Evolutionary conservation across 2,113 vertebrate genomes (phyloP), one percentile per base, ranked within the genome.

Genomic region (Gadus macrocephalus): DNA sequence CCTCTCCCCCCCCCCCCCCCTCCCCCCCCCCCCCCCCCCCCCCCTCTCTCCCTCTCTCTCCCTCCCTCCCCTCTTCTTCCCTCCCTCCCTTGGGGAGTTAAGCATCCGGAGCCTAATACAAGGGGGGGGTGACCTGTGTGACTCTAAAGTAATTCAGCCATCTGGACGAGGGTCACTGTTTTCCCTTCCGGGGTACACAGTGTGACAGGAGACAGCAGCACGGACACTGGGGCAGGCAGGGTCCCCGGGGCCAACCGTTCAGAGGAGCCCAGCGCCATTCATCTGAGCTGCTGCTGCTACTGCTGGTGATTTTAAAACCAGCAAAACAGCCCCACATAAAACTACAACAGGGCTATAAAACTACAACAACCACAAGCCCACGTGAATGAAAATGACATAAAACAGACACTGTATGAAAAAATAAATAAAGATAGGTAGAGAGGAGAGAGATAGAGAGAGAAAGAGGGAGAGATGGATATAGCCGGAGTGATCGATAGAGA

Each of bases 81-180:
- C 61, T 27, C 59, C 61, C 42, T 58, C 16, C 63, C 74, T 65
- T 1, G 0, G 70, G 77, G 79, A 81, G 73, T 74, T 81, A 56
- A 73, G 70, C 74, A 79, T 79, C 64, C 28, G 2, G 55, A 2
- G 6, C 72, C 70, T 73, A 84, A 82, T 78, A 87, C 83, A 85
- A 35, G 31, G 31, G 31, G 31, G 53, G 53, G 15, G 35, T 61
- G 56, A 78, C 81, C 64, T 55, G 70, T 31, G 72, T 2, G 66
- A 78, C 69, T 81, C 75, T 65, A 69, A 69, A 81, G 85, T 76
- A 78, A 83, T 79, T 78, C 62, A 53, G 68, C 79, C 85, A 85
- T 86, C 77, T 85, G 83, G 82, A 77, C 70, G 59, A 68, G 68
- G 80, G 81, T 81, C 77, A 84, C 31, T 72, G 66, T 88, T 77